These are phyloP conservation scores for Ceratosolen fusciceps DNA, from an alignment of 1,140 invertebrate species.

Conservation along the genomic window DNA sequence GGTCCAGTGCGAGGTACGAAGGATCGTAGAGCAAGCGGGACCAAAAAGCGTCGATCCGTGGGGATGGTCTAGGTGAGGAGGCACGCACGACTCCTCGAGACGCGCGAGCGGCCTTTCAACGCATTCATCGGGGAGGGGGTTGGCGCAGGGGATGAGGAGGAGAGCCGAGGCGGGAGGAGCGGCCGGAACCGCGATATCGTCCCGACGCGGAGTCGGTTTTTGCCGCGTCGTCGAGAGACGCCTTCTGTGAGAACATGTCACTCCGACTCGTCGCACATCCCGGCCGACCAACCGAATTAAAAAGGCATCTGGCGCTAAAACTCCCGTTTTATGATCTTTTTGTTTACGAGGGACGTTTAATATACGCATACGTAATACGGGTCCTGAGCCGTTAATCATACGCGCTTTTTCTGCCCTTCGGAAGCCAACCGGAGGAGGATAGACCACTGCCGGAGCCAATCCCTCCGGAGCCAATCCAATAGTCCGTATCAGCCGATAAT, in stretches of 20 bases:
- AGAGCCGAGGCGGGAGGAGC: no score
- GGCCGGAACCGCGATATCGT: neutral
- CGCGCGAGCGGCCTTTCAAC: conserved; percentile 49
- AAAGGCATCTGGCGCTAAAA: conserved; percentile 50
- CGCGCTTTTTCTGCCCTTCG: no score
- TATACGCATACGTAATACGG: no score
- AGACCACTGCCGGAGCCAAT: no score
- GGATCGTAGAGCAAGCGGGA: no score
- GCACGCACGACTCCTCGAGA: neutral
- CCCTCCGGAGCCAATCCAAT: no score
- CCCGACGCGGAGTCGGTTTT: conserved; percentile 27
- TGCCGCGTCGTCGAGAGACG: conserved; percentile 50
- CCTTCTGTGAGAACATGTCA: conserved; percentile 62
- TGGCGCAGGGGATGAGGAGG: no score
- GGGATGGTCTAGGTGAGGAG: neutral
- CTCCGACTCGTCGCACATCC: conserved; percentile 61
- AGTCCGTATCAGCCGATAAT: no score
- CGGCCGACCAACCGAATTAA: conserved; percentile 53
- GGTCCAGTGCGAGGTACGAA: no score
- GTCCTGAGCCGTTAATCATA: no score
- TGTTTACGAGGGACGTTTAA: conserved; percentile 11
- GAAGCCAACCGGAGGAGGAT: no score
- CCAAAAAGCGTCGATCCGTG: no score
- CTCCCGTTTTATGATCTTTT: conserved; percentile 34
- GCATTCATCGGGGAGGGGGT: conserved; percentile 42